Evolutionary conservation across 2,888 invertebrate species (phyloP), one percentile per base, ranked within the genome.

Genomic region (Acanthopleura granulata): DNA sequence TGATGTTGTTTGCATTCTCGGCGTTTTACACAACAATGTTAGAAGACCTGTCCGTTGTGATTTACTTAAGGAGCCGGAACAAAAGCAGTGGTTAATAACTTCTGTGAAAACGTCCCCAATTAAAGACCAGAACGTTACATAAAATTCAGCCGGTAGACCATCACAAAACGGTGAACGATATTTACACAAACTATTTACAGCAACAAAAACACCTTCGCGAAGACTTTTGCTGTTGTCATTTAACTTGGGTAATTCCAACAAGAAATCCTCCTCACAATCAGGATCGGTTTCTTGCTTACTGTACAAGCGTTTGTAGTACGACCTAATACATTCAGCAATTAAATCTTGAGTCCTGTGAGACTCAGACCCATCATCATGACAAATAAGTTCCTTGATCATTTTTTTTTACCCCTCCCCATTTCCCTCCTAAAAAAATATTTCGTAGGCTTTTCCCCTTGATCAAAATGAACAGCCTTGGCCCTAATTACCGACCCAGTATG

Each of bases 71-170:
- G 1, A 4, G 12, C 3, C 57, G 3, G n/a, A 6, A 57, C 4
- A 12, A 57, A 57, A 57, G 1, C 57, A 57, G 22, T 18, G 6
- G 12, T 57, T 57, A 22, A 57, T 12, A 57, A 57, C n/a, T 22
- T 57, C 22, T 57, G 57, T 57, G 12, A n/a, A 57, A 9, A 57
- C 12, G 22, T 57, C 57, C 3, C 12, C 57, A 18, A 57, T 18
- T 12, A 57, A 4, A 12, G n/a, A 6, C 57, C 57, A 57, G 12
- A 57, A 57, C 6, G 3, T 18, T 3, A 57, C 57, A 57, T 57
- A 57, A 57, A 57, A 57, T 22, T 57, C 57, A n/a, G 57, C 57
- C 22, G 57, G 57, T n/a, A 57, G 57, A 4, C 57, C 57, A 57
- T 57, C 57, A 12, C 12, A 12, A 18, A 3, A 3, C n/a, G 57